phyloP scores from a whole-genome alignment of 2,888 invertebrate species.

The Chelonus formosanus region DNA sequence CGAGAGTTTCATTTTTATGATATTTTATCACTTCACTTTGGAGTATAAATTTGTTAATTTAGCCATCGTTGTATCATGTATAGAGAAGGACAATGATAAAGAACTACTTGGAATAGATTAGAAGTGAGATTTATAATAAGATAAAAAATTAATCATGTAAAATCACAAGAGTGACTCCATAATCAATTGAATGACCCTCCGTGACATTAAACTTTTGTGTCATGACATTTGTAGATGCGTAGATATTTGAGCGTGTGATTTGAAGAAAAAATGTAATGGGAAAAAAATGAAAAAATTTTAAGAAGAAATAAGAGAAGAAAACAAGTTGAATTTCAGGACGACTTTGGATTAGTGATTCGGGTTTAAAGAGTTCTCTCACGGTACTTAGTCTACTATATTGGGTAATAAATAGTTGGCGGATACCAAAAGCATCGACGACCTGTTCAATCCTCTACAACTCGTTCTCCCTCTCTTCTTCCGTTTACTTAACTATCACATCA shows the following conservation, averaged over 20 bases:
- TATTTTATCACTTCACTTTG: background rate
- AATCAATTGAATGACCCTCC: too few species aligned
- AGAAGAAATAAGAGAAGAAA: conserved; percentile 24
- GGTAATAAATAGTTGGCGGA: conserved; percentile 56
- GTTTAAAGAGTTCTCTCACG: conserved; percentile 49
- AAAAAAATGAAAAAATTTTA: conserved; percentile 16
- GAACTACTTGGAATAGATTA: too few species aligned
- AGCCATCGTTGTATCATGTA: conserved; percentile 35
- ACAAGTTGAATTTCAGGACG: conserved; percentile 38
- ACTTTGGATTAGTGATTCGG: conserved; percentile 49
- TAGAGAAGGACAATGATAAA: background rate
- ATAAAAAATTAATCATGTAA: too few species aligned
- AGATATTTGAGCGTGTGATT: too few species aligned
- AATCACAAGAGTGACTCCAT: too few species aligned
- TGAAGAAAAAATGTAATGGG: too few species aligned
- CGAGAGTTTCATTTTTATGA: too few species aligned
- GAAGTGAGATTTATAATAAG: too few species aligned
- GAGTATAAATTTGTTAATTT: conserved; percentile 38
- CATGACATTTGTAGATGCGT: too few species aligned
- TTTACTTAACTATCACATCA: conserved; percentile 26
- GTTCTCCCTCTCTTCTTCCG: conserved; percentile 27
- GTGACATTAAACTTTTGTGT: too few species aligned
- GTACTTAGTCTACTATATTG: conserved; percentile 51
- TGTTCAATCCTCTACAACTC: conserved; percentile 30
- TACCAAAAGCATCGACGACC: conserved; percentile 50